Evolutionary conservation across 2,113 vertebrate species (phyloP), one percentile per base, ranked within the genome.

Genomic region (Onychorhynchus coronatus): DNA sequence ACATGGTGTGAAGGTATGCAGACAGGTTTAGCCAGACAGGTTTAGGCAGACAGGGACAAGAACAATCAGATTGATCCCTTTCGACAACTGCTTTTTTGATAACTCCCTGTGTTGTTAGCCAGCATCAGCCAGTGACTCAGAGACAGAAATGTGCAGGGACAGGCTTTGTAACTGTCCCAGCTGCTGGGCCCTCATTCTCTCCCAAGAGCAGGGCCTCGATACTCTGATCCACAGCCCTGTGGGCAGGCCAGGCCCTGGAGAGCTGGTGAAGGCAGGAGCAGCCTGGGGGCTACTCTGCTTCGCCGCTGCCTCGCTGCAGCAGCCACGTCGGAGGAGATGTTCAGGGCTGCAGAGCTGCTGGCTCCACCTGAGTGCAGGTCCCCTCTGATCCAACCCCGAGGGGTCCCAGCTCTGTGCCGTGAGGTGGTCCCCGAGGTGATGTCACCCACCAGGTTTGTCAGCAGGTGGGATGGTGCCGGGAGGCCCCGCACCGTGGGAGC

Each of bases 1-100:
- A 71, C 46, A 24, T 61, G 63, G 66, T 1, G 0, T 73, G 92
- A 92, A 95, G 78, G 75, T 88, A 91, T 91, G 90, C 82, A 90
- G 82, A 52, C 88, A 95, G 66, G 90, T 94, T 88, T 75, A 88
- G 85, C 62, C 74, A 93, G 62, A 79, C 61, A 68, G 66, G 90
- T 94, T 88, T 75, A 88, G 85, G 66, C 74, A 93, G 62, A 79
- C 61, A 68, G 70, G 70, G 61, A 93, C 71, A 65, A 72, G 85
- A 97, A 82, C 75, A 83, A 55, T 85, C 90, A 95, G 78, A 89
- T 20, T 90, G 61, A 91, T 5, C 41, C 37, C 44, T 90, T 93
- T 62, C 0, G 4, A 79, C 58, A 90, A 14, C 66, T 76, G 78
- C 41, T 76, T 83, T 75, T 95, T 87, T 81, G 65, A 59, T 95